Evolutionary conservation across 2,888 invertebrate genomes (phyloP), one percentile per base, ranked within the genome.

Genomic region (Deroplatys truncata): DNA sequence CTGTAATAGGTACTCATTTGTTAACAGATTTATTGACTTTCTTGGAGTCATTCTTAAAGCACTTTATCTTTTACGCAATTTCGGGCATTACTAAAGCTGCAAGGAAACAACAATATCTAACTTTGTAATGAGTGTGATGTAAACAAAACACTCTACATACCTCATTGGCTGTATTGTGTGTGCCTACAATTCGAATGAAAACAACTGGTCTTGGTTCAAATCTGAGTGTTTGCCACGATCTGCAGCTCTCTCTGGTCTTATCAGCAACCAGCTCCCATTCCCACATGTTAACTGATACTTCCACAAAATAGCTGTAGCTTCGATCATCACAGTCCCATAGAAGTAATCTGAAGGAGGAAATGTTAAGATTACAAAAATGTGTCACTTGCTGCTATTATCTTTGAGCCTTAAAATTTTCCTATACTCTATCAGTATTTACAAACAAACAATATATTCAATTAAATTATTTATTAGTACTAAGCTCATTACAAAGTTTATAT

Each of bases 281-380:
- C 94, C 97, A 96, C 92, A 97, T 96, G 94, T 99, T 98, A 91
- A 97, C 96, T 20, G 98, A 98, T 25, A 98, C 98, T 94, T 99
- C 99, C 89, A 99, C 97, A 93, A 98, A 98, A 94, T 98, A 99
- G 88, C 98, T 98, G 94, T 99, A 99, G 91, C 97, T 97, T 88
- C 99, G 96, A 93, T 97, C 97, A 94, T 98, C 98, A 93, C 98
- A 99, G 94, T 99, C 99, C 99, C 99, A 99, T 91, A 99, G 95
- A 92, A 99, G 94, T 93, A 99, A 94, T 92, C 96, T 96, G 91
- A 29, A 92, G 91, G 35, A 56, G 85, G 84, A 84, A 86, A 16
- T 49, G 20, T 72, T 72, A n/a, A n/a, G 56, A 13, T 43, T 43
- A 13, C 43, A 43, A 43, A 13, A 43, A 43, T 43, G 43, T 13